Percentiles rank a stretch among this genome's conserved stretches.
phyloP scores from a whole-genome alignment of 2,113 vertebrate genomes.

The Oreotrochilus melanogaster region DNA sequence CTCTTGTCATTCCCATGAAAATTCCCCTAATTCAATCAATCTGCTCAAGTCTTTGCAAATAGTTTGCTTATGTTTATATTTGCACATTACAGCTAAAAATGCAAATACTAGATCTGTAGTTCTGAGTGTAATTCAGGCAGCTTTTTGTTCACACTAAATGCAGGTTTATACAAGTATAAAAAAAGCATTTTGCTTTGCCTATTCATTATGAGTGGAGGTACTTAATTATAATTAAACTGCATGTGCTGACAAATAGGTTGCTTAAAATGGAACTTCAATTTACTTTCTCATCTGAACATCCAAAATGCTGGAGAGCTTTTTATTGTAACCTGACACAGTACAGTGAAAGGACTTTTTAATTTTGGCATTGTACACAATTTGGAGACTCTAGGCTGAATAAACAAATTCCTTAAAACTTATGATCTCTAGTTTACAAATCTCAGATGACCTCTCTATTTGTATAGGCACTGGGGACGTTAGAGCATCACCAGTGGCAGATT shows the following conservation, averaged over 20 bases:
- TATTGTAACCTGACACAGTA: slow-evolving; percentile 60
- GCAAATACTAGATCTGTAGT: not conserved
- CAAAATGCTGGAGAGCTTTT: slow-evolving; percentile 29
- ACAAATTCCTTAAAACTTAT: slow-evolving; percentile 76
- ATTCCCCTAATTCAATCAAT: slow-evolving; percentile 15
- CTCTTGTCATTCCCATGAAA: slow-evolving; percentile 4
- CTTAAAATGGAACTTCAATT: slow-evolving; percentile 48
- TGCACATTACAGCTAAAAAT: not conserved
- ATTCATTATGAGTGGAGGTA: slow-evolving; percentile 27
- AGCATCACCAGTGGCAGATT: slow-evolving; percentile 71
- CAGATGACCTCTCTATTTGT: slow-evolving; percentile 75
- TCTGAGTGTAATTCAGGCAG: slow-evolving; percentile 51
- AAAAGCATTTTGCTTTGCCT: not conserved
- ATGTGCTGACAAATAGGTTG: slow-evolving; percentile 62
- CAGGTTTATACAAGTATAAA: slow-evolving; percentile 47
- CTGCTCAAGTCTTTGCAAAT: not conserved
- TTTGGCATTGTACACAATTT: slow-evolving; percentile 76
- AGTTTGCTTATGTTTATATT: not conserved
- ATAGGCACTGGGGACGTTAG: slow-evolving; percentile 60
- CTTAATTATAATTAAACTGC: slow-evolving; percentile 63
- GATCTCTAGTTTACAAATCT: slow-evolving; percentile 79
- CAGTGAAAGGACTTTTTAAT: slow-evolving; percentile 71
- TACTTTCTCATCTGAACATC: slow-evolving; percentile 48
- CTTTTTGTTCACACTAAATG: not conserved
- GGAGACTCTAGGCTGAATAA: slow-evolving; percentile 75